Evolutionary conservation across 1,140 invertebrate species (phyloP), one percentile per base, ranked within the genome.

Genomic region (Drosophila pallidifrons): DNA sequence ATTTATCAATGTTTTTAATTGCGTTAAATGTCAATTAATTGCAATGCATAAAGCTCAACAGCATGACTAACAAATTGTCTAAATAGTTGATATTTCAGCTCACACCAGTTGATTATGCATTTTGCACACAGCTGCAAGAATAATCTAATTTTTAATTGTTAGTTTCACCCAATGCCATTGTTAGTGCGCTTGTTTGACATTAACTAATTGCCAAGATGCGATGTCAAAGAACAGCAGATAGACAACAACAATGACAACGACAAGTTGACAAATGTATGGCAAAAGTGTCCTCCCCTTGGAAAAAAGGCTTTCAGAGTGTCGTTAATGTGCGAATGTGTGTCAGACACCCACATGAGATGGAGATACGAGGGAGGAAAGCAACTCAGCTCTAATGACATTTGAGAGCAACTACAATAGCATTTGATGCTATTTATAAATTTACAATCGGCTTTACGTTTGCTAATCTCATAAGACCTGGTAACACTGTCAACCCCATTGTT

Each of bases 401-500:
- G 45, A 76, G 73, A 72, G 68, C 28, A 63, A 63, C 58, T 63
- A 75, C 72, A 75, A 71, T 76, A 75, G 71, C 80, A 82, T 82
- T 88, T 82, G 77, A 77, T 77, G 83, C 77, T 80, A 85, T 89
- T 89, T 89, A 89, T 89, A 89, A 89, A 89, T 89, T 89, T 89
- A 70, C 78, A 89, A 81, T 89, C 79, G 68, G 76, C 69, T 87
- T 77, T 74, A 67, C 65, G 66, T 55, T 49, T 77, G 75, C 75
- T 88, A 89, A 88, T 89, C 85, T 71, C 59, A 43, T 85, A 89
- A 89, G 81, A 75, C 78, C 82, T 75, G 80, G 74, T 77, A 66
- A 54, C 66, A 76, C 46, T 64, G 77, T 58, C 64, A 68, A 75
- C 76, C 70, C 68, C 73, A 69, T 63, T 59, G 73, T 76, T 78